Base-by-base conservation (phyloP, 2,888 invertebrate genomes). In the Eristalinus aeneus region DNA sequence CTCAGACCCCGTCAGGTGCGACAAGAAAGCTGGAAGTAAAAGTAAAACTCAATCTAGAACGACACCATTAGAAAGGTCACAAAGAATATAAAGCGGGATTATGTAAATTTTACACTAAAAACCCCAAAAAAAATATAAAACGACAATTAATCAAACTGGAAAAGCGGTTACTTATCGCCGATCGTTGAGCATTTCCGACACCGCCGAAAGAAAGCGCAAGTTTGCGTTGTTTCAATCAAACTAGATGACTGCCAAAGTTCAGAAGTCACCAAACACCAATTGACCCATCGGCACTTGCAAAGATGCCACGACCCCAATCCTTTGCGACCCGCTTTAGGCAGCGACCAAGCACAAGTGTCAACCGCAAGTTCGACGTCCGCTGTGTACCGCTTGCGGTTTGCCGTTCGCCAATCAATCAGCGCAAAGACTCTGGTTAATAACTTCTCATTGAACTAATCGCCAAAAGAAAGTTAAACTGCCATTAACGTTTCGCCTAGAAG, bases 21-120 rank as follows among this genome's bases (percentile, higher is more conserved):
- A 61, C 34, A 65, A 46, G 78, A 78, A 71, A 78, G 78, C 64
- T 58, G 60, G 23, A 78, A 78, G 71, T 78, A 78, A 78, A 78
- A 78, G 78, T 78, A 54, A 58, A 77, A 56, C 4, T 34, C 2
- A 56, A 58, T 64, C 39, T 46, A 23, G 63, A 64, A 65, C 64
- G 39, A 53, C 16, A 23, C 31, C 11, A 31, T 32, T 58, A 39
- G 74, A 65, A 74, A 74, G 31, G 58, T 74, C 61, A 63, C n/a
- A 65, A 31, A 69, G 56, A 64, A 77, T 63, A 34, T 64, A 64
- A 71, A 76, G 71, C 46, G 64, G 46, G 71, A 72, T 72, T 78
- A 78, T 78, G 71, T 58, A 78, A 65, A 78, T 77, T 31, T 39
- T 46, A 20, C 6, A 27, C 64, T 23, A 63, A 60, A 75, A 53